Evolutionary conservation across 2,888 invertebrate species (phyloP).

Genomic region (Acrobasis repandana): DNA sequence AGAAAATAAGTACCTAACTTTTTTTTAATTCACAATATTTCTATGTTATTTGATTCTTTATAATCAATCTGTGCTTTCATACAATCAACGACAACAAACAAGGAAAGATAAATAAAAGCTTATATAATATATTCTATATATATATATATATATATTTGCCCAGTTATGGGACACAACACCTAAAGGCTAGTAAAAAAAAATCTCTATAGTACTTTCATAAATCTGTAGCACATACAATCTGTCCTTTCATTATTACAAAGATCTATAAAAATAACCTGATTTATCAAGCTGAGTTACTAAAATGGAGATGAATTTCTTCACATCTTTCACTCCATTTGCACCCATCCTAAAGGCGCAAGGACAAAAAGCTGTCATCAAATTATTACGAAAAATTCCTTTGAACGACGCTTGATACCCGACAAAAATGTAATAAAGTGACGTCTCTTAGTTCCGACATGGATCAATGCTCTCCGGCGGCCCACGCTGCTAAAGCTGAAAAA

Average conservation of each 20-base stretch:
- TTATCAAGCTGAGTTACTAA: constrained; percentile 57
- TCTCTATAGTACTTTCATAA: too few species aligned
- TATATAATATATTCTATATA: too few species aligned
- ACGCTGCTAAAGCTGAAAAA: neutral
- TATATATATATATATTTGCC: too few species aligned
- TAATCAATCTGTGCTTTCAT: too few species aligned
- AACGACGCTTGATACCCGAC: constrained; percentile 43
- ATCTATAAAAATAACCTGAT: constrained; percentile 43
- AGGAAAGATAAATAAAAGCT: too few species aligned
- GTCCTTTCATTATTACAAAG: constrained; percentile 28
- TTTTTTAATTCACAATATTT: too few species aligned
- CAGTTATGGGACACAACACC: too few species aligned
- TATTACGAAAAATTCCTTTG: constrained; percentile 50
- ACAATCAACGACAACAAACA: too few species aligned
- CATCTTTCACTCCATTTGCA: constrained; percentile 56
- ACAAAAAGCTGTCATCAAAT: constrained; percentile 48
- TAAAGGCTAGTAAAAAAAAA: too few species aligned
- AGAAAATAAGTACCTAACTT: too few species aligned
- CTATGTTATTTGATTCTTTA: too few species aligned
- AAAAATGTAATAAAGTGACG: constrained; percentile 44
- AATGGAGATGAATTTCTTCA: constrained; percentile 59
- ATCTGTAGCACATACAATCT: too few species aligned
- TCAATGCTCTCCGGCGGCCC: constrained; percentile 32
- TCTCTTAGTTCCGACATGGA: constrained; percentile 35
- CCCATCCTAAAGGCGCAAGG: constrained; percentile 39